Conservation (phyloP, 2,113 vertebrate genomes). For the Danio rerio region GRCz12tu NC_133200.1:29953001-29953500, state of each 20-base stretch:
- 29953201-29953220: conserved; percentile 91
- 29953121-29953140: conserved; percentile 86
- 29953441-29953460: too few species aligned
- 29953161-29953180: conserved; percentile 80
- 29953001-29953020: conserved; percentile 91
- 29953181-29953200: conserved; percentile 86
- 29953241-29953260: conserved; percentile 86
- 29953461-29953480: too few species aligned
- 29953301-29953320: too few species aligned
- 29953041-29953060: conserved; percentile 87
- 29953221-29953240: conserved; percentile 86
- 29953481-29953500: too few species aligned
- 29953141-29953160: conserved; percentile 84
- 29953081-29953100: conserved; percentile 80
- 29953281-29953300: conserved; percentile 63
- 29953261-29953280: conserved; percentile 86
- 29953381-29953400: too few species aligned
- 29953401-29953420: too few species aligned
- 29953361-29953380: too few species aligned
- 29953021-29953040: conserved; percentile 93
- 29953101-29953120: conserved; percentile 84
- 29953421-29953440: too few species aligned
- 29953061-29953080: conserved; percentile 84
- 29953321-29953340: too few species aligned
- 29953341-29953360: too few species aligned